Evolutionary conservation across 2,113 vertebrate genomes (phyloP), one percentile per base, ranked within the genome.

Genomic region (Acanthochromis polyacanthus): DNA sequence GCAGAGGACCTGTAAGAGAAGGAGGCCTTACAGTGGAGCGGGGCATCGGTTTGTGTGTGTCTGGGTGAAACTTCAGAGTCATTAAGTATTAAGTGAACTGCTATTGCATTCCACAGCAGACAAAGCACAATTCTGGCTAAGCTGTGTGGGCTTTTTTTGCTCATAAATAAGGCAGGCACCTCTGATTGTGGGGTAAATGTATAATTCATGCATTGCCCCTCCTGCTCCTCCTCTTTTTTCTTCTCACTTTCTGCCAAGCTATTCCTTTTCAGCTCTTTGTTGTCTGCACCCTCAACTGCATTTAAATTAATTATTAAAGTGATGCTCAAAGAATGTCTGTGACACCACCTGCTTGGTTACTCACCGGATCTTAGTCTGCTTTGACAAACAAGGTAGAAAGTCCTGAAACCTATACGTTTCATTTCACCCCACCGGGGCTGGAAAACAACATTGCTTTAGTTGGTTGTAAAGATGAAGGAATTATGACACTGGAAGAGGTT

Each of bases 231-330:
- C 87, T 85, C 84, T 76, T 83, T 76, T 81, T 83, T 68, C 89
- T 89, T 83, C 88, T 89, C 87, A 88, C 88, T 91, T 92, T 91
- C 90, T 91, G 88, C 83, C 81, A 79, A 88, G 82, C 86, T 73
- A 84, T 85, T 88, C 86, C 84, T 90, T 85, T 85, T 85, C 76
- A 85, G 81, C 84, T 84, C 92, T 93, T 92, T 94, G 94, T 94
- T 93, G 89, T 91, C 86, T 84, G 88, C 58, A 9, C 82, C 90
- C 89, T 89, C 76, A 66, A 83, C 83, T 88, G 92, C 81, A 84
- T 92, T 90, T 91, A 86, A 87, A 94, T 95, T 81, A 94, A 95
- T 94, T 92, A 93, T 95, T 93, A 80, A 94, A 93, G 81, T 32
- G 73, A 86, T 80, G 79, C 90, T 91, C 71, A 25, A 56, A 83